Evolutionary conservation across 2,797 vertebrate species (phyloP).

Genomic region (Kryptolebias ocellatus): DNA sequence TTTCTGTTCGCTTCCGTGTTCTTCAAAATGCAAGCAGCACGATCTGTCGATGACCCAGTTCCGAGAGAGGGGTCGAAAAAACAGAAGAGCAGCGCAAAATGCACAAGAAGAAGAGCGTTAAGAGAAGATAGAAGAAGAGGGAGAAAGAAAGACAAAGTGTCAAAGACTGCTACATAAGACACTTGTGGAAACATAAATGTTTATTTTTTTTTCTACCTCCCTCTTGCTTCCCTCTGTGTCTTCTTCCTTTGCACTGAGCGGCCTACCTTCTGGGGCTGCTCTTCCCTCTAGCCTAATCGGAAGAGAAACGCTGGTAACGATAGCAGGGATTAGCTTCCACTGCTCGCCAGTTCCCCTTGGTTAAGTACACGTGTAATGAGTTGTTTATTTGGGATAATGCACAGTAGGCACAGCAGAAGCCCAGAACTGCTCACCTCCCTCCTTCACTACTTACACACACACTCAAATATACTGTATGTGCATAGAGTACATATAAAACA

Average conservation of each 20-base stretch:
- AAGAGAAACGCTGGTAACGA: constrained; percentile 78
- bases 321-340: constrained; percentile 82
- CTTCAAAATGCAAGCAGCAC: constrained; percentile 79
- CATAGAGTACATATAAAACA: constrained; percentile 27
- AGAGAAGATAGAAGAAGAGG: constrained; percentile 55
- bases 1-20: constrained; percentile 55
- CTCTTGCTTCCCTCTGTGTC: constrained; percentile 45
- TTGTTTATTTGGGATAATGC: constrained; percentile 87
- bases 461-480: constrained; percentile 13
- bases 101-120: constrained; percentile 66
- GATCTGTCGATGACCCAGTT: constrained; percentile 85
- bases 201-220: constrained; percentile 56
- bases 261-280: constrained; percentile 63
- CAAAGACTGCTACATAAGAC: constrained; percentile 56
- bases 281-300: constrained; percentile 74
- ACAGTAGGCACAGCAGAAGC: constrained; percentile 75
- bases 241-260: constrained; percentile 45
- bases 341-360: constrained; percentile 78
- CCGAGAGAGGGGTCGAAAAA: constrained; percentile 82
- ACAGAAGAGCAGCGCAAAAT: constrained; percentile 78
- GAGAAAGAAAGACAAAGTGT: constrained; percentile 41
- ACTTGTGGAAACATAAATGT: constrained; percentile 71
- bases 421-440: constrained; percentile 63
- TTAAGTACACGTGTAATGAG: constrained; percentile 87
- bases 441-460: constrained; percentile 25